Percentiles rank a stretch among this genome's conserved stretches.
These are phyloP conservation scores for Oxyruncus cristatus DNA, from an alignment of 2,113 vertebrate species.

Conservation along the genomic window DNA sequence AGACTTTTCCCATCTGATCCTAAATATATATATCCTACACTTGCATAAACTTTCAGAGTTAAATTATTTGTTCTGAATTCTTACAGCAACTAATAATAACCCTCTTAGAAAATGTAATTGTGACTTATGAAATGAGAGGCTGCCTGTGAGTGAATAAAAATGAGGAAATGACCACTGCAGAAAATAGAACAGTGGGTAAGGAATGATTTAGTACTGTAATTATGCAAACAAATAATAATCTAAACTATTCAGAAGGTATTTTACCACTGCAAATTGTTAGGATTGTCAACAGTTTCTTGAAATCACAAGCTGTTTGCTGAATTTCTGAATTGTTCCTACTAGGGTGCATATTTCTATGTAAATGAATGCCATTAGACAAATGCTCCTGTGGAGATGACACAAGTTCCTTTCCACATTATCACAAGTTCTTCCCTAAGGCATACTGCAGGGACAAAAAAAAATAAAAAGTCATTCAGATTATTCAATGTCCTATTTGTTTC, in stretches of 20 bases:
- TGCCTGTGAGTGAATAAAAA: conserved; percentile 17
- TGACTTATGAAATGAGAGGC: not conserved
- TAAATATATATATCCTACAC: not conserved
- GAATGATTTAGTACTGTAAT: conserved; percentile 9
- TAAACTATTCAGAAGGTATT: not conserved
- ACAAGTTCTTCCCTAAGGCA: conserved; percentile 37
- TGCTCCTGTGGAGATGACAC: conserved; percentile 34
- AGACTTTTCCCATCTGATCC: not conserved
- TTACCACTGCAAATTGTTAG: conserved; percentile 1
- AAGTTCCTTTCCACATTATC: conserved; percentile 32
- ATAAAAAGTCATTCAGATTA: not conserved
- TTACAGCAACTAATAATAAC: not conserved
- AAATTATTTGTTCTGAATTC: not conserved
- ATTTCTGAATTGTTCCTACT: conserved; percentile 38
- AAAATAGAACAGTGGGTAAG: not conserved
- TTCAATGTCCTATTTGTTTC: conserved; percentile 49
- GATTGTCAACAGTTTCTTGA: conserved; percentile 50
- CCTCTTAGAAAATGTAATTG: not conserved
- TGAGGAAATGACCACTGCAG: conserved; percentile 9
- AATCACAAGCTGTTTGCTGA: conserved; percentile 53
- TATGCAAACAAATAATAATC: conserved; percentile 23
- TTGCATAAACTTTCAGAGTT: not conserved
- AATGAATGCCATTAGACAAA: conserved; percentile 59
- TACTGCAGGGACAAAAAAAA: conserved; percentile 7
- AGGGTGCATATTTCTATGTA: conserved; percentile 60